Evolutionary conservation across 2,113 vertebrate species (phyloP), one percentile per base, ranked within the genome.

Genomic region (Camelus bactrianus): DNA sequence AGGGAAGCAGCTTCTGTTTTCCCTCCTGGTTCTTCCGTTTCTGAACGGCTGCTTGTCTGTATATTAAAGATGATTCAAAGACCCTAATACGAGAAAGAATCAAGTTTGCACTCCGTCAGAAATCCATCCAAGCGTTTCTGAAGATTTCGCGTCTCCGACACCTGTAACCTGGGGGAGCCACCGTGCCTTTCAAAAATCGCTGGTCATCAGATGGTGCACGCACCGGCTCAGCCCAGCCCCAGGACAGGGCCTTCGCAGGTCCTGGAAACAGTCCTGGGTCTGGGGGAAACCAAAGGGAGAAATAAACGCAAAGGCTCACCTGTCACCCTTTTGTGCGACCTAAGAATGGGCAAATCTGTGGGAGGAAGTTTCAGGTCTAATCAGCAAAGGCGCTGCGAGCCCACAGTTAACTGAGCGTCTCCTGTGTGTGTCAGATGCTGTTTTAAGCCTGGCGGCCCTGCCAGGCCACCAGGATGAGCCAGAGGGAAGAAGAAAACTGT

Each of bases 151-250:
- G 20, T 19, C 28, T 4, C 20, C 0, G 15, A 64, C 89, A 4
- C 64, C 48, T 97, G 81, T 86, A 91, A 73, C 96, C 26, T 72
- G 1, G 3, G 17, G 8, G 14, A 6, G 28, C 0, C 67, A 56
- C 95, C 94, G 93, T 28, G 86, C 26, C 2, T 48, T 52, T 94
- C 84, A 93, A 32, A 28, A 12, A 0, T 0, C 9, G 4, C 65
- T 13, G 2, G 30, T 72, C 15, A 20, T n/a, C 24, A 17, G 22
- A 9, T 9, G 9, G 0, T 24, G 3, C 0, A 1, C 10, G 6
- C 35, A 79, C 5, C 38, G 28, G 50, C 17, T 67, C 50, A 17
- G 0, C 58, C 0, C 15, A 32, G 26, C 5, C 19, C 58, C 6
- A 8, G 5, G 0, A 10, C n/a, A 2, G 8, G 65, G 13, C 7